Base-by-base conservation (phyloP, 1,140 invertebrate genomes). In the Tetraneura akinire region DNA sequence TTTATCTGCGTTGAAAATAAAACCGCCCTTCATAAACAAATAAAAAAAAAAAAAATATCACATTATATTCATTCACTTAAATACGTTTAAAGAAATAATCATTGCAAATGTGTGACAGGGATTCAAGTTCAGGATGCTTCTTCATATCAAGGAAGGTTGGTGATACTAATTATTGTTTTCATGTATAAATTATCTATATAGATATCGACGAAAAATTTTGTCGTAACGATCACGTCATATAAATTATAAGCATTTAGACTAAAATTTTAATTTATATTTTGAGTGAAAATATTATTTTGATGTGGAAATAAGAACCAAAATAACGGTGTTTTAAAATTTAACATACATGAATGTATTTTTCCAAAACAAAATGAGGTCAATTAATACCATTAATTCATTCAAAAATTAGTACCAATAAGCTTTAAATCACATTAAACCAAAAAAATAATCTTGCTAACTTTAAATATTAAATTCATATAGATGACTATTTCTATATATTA, bases 51-150 rank as follows among this genome's bases (percentile, higher is more conserved):
- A n/a, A n/a, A n/a, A n/a, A n/a, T n/a, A n/a, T n/a, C n/a, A 10
- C 32, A 32, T 53, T 6, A 0, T 11, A 10, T 37, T 37, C 9
- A 4, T 1, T 11, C 26, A 3, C 11, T 64, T 11, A 11, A 1
- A 66, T 49, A 68, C 47, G 26, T 29, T 21, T 74, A 73, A 45
- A 80, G 9, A 37, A 42, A 71, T 26, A 51, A 71, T 23, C 21
- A 45, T 68, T 21, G 23, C 74, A 80, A 80, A 83, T 83, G 83
- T 83, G 83, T 80, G 83, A 83, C 82, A 81, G 80, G 23, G 82
- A 81, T 55, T 76, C 82, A 37, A 82, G 82, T 53, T 83, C 83
- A 13, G 83, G 83, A 78, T 84, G 83, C 81, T 84, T 84, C 76
- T 84, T 84, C 73, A 83, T 83, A 42, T 81, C 82, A 21, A 81